These are phyloP conservation scores for Drosophila hamatofila DNA, from an alignment of 2,888 invertebrate genomes.

Conservation along the genomic window DNA sequence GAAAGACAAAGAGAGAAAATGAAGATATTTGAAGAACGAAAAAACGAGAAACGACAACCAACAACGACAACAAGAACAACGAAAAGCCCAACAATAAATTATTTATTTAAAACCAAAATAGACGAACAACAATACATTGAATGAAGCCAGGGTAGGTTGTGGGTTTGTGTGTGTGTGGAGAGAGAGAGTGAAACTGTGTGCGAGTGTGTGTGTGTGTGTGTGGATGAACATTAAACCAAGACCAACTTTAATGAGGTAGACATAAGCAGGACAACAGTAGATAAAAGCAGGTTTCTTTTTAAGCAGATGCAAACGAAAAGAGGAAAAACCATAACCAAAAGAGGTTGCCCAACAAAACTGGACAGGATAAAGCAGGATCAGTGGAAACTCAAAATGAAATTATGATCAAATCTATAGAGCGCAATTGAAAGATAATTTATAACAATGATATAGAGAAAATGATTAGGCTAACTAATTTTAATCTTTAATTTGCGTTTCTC, in stretches of 20 bases:
- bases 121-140: slow-evolving; percentile 33
- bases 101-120: slow-evolving; percentile 50
- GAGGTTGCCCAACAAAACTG: neutral
- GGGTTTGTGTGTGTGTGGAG: slow-evolving; percentile 3
- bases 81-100: slow-evolving; percentile 38
- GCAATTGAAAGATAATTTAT: neutral
- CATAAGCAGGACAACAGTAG: slow-evolving; percentile 22
- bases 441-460: neutral
- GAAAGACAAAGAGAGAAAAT: slow-evolving; percentile 81
- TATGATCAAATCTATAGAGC: neutral
- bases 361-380: neutral
- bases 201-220: slow-evolving; percentile 11
- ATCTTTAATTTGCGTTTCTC: neutral
- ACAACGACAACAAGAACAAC: slow-evolving; percentile 64
- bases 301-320: slow-evolving; percentile 7
- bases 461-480: neutral
- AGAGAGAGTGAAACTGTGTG: neutral
- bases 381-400: neutral
- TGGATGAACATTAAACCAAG: slow-evolving; percentile 38
- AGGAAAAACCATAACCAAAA: slow-evolving; percentile 45
- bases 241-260: slow-evolving; percentile 8
- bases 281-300: slow-evolving; percentile 4
- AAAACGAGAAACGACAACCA: slow-evolving; percentile 72
- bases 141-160: slow-evolving; percentile 31
- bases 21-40: slow-evolving; percentile 79